A percentile compares a stretch with the other conserved stretches of the same genome.
phyloP scores from a whole-genome alignment of 2,113 vertebrate genomes.

The Guaruba guarouba region DNA sequence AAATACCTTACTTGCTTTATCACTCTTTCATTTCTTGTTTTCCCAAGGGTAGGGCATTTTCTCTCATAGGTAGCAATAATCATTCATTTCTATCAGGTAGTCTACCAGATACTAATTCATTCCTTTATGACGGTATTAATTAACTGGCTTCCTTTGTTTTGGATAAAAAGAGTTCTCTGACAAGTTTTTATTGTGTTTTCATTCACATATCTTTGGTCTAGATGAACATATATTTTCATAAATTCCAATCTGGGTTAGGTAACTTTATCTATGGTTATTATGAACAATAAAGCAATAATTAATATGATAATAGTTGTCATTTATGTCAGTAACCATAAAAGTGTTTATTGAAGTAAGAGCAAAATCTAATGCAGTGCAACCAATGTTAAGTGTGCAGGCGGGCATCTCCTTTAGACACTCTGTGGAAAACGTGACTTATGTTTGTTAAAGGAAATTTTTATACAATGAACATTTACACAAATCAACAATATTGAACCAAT shows the following conservation, averaged over 20 bases:
- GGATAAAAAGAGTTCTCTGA: neutral
- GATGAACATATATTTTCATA: neutral
- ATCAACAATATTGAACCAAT: neutral
- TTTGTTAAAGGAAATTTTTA: neutral
- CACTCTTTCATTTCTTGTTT: slow-evolving; percentile 9
- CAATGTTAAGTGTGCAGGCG: rapidly evolving
- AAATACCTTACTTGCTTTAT: neutral
- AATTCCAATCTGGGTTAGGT: neutral
- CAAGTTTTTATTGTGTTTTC: neutral
- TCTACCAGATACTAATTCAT: neutral
- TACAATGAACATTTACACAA: neutral
- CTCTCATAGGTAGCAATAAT: neutral
- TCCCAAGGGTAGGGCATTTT: neutral
- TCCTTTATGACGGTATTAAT: neutral
- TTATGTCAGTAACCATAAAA: neutral
- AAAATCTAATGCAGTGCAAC: neutral
- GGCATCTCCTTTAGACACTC: neutral
- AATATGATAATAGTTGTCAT: neutral
- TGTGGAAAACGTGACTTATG: neutral
- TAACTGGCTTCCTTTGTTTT: neutral
- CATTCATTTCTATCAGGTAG: neutral
- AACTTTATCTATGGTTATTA: neutral
- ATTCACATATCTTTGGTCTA: neutral
- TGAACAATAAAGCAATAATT: neutral
- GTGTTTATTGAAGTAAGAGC: neutral